phyloP scores from a whole-genome alignment of 2,797 vertebrate genomes.

The Gymnopithys bicolor region DNA sequence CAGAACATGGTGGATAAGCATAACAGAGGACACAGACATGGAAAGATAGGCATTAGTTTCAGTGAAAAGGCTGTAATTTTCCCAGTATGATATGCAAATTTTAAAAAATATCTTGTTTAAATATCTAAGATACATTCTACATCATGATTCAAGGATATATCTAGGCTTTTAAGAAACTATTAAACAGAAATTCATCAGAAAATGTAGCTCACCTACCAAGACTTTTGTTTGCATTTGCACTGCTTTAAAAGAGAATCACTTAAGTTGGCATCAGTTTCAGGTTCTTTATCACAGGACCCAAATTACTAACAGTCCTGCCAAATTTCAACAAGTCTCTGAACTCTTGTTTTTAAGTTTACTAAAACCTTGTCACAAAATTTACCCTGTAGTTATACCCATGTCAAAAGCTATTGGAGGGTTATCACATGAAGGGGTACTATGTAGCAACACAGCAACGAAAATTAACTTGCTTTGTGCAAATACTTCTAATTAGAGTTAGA shows the following conservation, averaged over 20 bases:
- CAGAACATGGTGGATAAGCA: neutral
- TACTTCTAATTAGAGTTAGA: neutral
- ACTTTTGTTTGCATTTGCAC: neutral
- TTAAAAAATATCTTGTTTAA: neutral
- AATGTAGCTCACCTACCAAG: neutral
- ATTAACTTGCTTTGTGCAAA: neutral
- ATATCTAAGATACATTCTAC: neutral
- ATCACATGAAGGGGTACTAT: neutral
- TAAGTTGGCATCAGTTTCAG: neutral
- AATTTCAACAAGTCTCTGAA: neutral
- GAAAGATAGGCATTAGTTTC: neutral
- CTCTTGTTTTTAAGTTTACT: neutral
- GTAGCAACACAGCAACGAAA: neutral
- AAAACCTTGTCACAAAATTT: neutral
- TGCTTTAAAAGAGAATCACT: neutral
- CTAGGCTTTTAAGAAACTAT: neutral
- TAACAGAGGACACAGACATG: neutral
- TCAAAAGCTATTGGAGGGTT: neutral
- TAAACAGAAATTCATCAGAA: neutral
- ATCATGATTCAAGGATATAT: neutral
- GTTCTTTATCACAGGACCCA: neutral
- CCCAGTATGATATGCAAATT: neutral
- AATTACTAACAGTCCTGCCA: neutral
- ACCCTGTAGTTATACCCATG: neutral
- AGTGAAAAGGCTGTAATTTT: neutral